A percentile compares a stretch with the other conserved stretches of the same genome.
These are phyloP conservation scores for Propithecus deckenii DNA, from an alignment of 2,797 vertebrate genomes.

Conservation along the genomic window DNA sequence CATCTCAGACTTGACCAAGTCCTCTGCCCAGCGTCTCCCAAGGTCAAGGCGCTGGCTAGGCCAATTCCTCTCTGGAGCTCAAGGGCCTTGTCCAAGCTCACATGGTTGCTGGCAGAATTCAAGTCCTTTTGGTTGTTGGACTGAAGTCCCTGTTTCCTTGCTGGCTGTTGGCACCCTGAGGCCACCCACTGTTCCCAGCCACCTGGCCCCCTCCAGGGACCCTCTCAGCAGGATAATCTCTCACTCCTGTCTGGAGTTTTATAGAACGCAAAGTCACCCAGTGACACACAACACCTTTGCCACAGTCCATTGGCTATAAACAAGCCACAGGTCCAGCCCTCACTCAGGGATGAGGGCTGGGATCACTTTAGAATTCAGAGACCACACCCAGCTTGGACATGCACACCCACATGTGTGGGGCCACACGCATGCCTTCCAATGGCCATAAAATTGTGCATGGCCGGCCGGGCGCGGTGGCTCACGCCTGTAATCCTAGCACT, in stretches of 20 bases:
- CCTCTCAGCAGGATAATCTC: neutral
- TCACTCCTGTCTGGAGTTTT: neutral
- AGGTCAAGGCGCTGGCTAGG: neutral
- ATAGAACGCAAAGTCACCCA: accelerated
- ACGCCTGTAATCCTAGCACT: too few relatives aligned
- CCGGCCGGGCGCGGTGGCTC: too few relatives aligned
- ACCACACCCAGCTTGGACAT: too few relatives aligned
- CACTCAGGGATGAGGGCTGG: neutral
- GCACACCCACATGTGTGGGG: too few relatives aligned
- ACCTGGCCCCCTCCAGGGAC: too few relatives aligned
- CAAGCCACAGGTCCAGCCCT: neutral
- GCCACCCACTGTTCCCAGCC: accelerated
- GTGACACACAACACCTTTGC: neutral
- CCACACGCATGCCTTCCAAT: neutral
- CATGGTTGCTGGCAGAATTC: accelerated
- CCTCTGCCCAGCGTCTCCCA: neutral
- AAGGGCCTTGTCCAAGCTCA: neutral
- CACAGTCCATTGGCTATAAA: neutral
- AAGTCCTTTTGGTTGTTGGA: neutral
- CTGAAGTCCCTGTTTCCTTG: neutral
- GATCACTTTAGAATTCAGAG: neutral
- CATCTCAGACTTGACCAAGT: neutral
- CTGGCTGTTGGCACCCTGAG: neutral
- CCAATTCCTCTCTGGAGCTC: neutral
- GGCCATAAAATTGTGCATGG: neutral